Conservation (phyloP, 2,113 vertebrate genomes). For the Rhinolophus sinicus region DNA sequence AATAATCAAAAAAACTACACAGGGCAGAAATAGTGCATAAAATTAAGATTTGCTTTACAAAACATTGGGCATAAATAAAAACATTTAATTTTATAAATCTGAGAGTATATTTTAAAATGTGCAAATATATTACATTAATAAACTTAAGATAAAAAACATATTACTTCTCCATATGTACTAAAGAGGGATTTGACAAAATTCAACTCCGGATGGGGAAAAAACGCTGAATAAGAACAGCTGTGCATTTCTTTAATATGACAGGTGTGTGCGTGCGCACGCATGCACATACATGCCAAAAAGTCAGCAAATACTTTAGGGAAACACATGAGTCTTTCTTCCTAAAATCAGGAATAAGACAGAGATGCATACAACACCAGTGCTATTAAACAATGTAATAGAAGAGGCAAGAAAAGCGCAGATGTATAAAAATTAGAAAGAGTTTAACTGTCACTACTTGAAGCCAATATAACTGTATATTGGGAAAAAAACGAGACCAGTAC, state of each 20-base stretch:
- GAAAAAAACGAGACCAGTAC: neutral
- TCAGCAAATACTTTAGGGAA: constrained; percentile 20
- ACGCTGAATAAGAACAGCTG: neutral
- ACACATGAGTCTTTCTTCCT: neutral
- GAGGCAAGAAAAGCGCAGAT: neutral
- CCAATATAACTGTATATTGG: neutral
- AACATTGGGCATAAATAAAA: neutral
- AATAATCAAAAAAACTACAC: neutral
- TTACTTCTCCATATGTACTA: neutral
- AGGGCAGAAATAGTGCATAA: neutral
- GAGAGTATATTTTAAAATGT: constrained; percentile 22
- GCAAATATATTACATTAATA: neutral
- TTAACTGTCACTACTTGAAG: constrained; percentile 1
- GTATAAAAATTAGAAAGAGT: neutral
- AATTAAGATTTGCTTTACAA: neutral
- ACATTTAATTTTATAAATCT: constrained; percentile 12
- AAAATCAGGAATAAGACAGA: constrained; percentile 10
- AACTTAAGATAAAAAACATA: neutral
- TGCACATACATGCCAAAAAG: neutral
- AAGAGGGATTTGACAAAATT: constrained; percentile 39
- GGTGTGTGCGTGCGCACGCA: too few species aligned
- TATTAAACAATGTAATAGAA: neutral
- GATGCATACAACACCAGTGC: neutral
- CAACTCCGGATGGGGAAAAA: neutral
- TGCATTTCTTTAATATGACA: neutral